Conservation (phyloP, 2,888 invertebrate species). For the Sclerodermus sp. region DNA sequence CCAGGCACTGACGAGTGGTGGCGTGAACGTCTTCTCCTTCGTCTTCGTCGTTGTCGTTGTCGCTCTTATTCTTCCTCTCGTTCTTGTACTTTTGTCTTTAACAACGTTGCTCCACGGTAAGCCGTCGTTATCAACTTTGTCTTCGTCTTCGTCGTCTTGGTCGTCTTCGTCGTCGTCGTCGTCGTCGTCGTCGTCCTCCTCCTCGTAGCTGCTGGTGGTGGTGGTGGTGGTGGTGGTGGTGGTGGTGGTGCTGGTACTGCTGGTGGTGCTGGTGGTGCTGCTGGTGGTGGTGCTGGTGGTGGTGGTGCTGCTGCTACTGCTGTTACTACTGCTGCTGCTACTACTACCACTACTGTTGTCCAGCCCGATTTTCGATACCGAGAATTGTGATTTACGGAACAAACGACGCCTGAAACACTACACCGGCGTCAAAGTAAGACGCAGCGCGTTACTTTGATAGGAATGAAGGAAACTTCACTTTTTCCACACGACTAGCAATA, state of each 20-base stretch:
- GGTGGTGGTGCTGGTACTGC: too few species aligned
- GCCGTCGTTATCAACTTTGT: background rate
- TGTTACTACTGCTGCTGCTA: too few species aligned
- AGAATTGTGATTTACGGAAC: conserved; percentile 13
- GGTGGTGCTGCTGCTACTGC: background rate
- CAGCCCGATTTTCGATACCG: conserved; percentile 4
- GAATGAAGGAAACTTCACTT: too few species aligned
- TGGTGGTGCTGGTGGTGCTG: too few species aligned
- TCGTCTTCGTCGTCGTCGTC: conserved; percentile 3
- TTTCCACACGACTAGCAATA: conserved; percentile 9
- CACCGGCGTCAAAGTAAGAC: background rate
- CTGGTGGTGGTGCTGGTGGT: too few species aligned
- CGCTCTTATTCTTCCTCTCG: background rate
- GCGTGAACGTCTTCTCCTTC: conserved; percentile 17
- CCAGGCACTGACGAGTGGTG: conserved; percentile 4
- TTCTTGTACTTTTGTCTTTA: background rate
- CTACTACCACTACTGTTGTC: background rate
- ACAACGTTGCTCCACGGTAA: background rate
- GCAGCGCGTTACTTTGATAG: too few species aligned
- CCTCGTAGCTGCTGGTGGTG: background rate
- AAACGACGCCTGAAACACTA: conserved; percentile 18
- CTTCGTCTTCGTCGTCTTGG: conserved; percentile 9
- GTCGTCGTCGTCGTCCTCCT: conserved; percentile 17
- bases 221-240: background rate
- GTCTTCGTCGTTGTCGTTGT: conserved; percentile 17